Evolutionary conservation across 2,888 invertebrate genomes (phyloP).

Genomic region (Andrena fulva): DNA sequence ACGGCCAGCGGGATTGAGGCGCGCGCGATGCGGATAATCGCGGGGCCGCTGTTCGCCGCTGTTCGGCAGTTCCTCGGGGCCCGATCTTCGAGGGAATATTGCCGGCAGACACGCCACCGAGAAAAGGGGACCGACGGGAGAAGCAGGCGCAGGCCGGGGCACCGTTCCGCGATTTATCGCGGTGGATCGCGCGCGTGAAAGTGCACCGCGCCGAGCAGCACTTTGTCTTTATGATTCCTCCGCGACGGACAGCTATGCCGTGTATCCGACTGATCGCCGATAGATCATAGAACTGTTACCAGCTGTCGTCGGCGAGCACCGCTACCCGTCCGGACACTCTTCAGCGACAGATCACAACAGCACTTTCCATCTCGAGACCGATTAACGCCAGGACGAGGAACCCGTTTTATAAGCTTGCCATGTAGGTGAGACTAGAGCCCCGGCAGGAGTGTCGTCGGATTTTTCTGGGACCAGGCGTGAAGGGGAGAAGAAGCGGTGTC

Average conservation of each 20-base stretch:
- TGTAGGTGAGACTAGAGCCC: too few relatives aligned
- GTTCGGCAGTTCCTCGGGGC: slow-evolving; percentile 15
- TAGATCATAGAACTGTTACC: slow-evolving; percentile 4
- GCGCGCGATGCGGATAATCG: slow-evolving; percentile 51
- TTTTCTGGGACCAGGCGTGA: too few relatives aligned
- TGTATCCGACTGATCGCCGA: neutral
- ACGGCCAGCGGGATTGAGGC: slow-evolving; percentile 47
- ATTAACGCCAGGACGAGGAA: neutral
- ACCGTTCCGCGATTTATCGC: slow-evolving; percentile 46
- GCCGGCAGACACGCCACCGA: slow-evolving; percentile 48
- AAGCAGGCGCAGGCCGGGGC: slow-evolving; percentile 20
- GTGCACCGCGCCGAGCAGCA: slow-evolving; percentile 30
- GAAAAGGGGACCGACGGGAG: slow-evolving; percentile 36
- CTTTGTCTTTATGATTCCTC: slow-evolving; percentile 10
- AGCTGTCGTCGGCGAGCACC: neutral
- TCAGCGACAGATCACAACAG: neutral
- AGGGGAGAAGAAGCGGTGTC: too few relatives aligned
- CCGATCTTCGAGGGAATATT: slow-evolving; percentile 47
- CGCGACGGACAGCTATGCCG: neutral
- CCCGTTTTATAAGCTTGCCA: too few relatives aligned
- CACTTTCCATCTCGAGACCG: neutral
- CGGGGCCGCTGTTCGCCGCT: slow-evolving; percentile 24
- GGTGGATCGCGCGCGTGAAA: slow-evolving; percentile 54
- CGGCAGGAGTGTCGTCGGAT: neutral
- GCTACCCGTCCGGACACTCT: slow-evolving; percentile 15